Evolutionary conservation across 92 coral and sea anemone genomes (phyloP).

Genomic region (Epizoanthus scotinus): DNA sequence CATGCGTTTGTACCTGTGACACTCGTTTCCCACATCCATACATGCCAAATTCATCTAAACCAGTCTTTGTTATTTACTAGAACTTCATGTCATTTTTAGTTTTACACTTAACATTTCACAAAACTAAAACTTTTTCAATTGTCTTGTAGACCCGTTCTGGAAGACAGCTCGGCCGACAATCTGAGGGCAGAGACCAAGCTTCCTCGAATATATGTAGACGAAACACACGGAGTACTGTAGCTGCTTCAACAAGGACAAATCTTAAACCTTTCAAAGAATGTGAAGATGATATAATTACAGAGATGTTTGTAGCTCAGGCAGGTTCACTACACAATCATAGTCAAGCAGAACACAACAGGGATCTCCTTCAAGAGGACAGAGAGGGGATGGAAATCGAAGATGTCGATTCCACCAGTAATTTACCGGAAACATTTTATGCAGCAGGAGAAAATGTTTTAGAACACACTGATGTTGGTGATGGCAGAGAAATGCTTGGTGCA

Average conservation of each 20-base stretch:
- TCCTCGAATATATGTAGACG: not conserved
- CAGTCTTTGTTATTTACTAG: too few species aligned
- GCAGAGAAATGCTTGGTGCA: constrained; percentile 25
- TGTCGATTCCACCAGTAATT: constrained; percentile 17
- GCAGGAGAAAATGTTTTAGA: constrained; percentile 50
- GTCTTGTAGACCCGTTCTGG: constrained; percentile 72
- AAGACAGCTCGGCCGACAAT: constrained; percentile 43
- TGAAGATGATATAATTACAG: constrained; percentile 14
- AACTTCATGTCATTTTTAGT: too few species aligned
- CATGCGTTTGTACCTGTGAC: too few species aligned
- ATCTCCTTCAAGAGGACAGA: not conserved
- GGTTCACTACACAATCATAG: constrained; percentile 7
- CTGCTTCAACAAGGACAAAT: not conserved
- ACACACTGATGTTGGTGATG: constrained; percentile 34
- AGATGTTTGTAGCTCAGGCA: constrained; percentile 2
- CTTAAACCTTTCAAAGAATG: not conserved
- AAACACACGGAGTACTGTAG: not conserved
- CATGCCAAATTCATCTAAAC: too few species aligned
- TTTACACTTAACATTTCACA: too few species aligned
- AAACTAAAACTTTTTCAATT: not conserved
- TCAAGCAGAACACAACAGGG: constrained; percentile 15
- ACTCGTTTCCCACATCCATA: too few species aligned
- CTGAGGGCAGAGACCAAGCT: constrained; percentile 19
- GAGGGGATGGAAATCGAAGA: constrained; percentile 53
- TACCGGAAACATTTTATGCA: constrained; percentile 33